Evolutionary conservation across 1,140 invertebrate genomes (phyloP).

Genomic region (Plutomurus gul): DNA sequence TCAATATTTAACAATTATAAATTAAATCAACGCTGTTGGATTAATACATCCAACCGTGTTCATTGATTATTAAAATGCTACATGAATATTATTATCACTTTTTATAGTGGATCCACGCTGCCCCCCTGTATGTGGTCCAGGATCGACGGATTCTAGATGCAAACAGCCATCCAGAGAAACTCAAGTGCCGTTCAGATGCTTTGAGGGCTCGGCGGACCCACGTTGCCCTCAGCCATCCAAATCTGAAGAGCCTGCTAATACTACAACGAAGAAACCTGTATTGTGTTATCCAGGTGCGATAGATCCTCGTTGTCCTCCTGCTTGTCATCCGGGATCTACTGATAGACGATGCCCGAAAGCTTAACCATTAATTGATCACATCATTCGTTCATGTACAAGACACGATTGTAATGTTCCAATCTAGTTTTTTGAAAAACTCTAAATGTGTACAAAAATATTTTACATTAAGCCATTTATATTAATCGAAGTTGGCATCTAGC

Average conservation of each 20-base stretch:
- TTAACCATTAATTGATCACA: no score
- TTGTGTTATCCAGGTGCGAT: constrained; percentile 21
- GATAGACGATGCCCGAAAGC: constrained; percentile 56
- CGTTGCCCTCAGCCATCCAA: not conserved
- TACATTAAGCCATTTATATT: no score
- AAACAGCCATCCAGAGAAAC: constrained; percentile 50
- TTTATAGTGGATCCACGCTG: constrained; percentile 8
- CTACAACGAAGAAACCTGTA: constrained; percentile 22
- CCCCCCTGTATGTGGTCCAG: constrained; percentile 55
- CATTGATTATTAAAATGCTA: no score
- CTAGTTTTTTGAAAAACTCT: no score
- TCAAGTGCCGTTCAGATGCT: constrained; percentile 48
- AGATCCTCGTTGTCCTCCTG: constrained; percentile 57
- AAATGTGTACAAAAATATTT: not conserved
- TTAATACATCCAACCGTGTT: no score
- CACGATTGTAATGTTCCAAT: no score
- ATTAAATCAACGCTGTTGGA: no score
- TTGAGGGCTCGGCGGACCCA: not conserved
- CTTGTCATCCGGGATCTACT: constrained; percentile 54
- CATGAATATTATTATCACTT: no score
- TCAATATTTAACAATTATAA: not conserved
- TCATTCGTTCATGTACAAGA: constrained; percentile 49
- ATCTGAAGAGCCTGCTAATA: constrained; percentile 40
- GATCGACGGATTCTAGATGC: constrained; percentile 56
- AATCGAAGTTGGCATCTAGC: not conserved